Evolutionary conservation across 2,797 vertebrate genomes (phyloP).

Genomic region (Paramormyrops hopkinsi): DNA sequence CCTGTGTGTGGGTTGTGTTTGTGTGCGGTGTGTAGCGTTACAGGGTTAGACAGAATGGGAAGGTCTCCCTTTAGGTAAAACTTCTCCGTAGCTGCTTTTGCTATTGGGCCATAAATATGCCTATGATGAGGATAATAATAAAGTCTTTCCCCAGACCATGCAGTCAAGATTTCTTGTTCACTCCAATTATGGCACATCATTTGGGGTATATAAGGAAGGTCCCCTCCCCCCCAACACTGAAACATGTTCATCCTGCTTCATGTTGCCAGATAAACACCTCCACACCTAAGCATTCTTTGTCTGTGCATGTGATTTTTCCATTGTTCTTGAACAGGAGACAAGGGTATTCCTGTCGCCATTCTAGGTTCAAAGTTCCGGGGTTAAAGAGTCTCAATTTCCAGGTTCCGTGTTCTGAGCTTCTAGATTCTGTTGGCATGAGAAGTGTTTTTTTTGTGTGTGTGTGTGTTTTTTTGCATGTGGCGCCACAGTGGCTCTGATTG

Average conservation of each 20-base stretch:
- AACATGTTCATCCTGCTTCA: not conserved
- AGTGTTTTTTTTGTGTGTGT: not conserved
- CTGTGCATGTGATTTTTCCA: not conserved
- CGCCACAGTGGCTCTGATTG: too few relatives aligned
- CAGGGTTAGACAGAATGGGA: not conserved
- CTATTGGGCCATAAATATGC: not conserved
- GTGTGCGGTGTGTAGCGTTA: not conserved
- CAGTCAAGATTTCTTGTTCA: not conserved
- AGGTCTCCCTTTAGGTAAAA: not conserved
- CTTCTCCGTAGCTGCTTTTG: not conserved
- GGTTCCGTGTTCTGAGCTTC: not conserved
- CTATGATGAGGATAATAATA: not conserved
- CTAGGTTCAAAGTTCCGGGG: not conserved
- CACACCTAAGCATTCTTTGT: not conserved
- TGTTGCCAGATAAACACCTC: not conserved
- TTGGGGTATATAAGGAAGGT: not conserved
- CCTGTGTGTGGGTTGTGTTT: not conserved
- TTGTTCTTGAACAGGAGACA: slow-evolving; percentile 5
- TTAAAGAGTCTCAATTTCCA: not conserved
- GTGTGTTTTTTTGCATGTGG: not conserved
- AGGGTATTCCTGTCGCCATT: not conserved
- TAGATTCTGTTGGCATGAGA: not conserved
- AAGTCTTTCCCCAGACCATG: not conserved
- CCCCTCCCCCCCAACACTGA: not conserved
- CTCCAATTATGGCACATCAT: not conserved